Conservation (phyloP, 2,888 invertebrate species). For the Lithophane semibrunnea region DNA sequence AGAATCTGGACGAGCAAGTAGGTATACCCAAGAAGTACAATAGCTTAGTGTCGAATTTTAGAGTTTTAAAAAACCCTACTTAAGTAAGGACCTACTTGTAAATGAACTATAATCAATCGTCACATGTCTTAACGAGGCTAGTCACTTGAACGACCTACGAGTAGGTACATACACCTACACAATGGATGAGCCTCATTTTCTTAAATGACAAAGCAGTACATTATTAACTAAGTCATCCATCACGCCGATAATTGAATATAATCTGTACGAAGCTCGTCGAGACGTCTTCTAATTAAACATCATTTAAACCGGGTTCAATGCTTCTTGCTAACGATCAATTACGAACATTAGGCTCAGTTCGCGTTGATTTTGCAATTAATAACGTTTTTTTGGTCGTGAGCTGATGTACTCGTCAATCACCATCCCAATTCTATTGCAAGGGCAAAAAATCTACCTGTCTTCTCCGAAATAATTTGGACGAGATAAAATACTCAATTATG, state of each 20-base stretch:
- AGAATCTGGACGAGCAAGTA: not conserved
- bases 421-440: slow-evolving; percentile 22
- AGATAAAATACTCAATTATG: slow-evolving; percentile 24
- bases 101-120: not conserved
- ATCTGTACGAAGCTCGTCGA: slow-evolving; percentile 26
- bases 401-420: slow-evolving; percentile 45
- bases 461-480: slow-evolving; percentile 30
- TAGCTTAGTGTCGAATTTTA: not conserved
- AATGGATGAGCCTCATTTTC: slow-evolving; percentile 47
- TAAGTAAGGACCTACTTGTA: not conserved
- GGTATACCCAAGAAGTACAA: not conserved
- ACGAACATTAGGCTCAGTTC: slow-evolving; percentile 49
- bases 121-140: not conserved
- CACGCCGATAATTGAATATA: slow-evolving; percentile 53
- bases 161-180: slow-evolving; percentile 20
- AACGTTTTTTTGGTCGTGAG: slow-evolving; percentile 51
- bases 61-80: not conserved
- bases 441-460: slow-evolving; percentile 37
- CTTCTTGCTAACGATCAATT: slow-evolving; percentile 60
- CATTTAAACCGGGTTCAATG: slow-evolving; percentile 60
- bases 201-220: slow-evolving; percentile 54
- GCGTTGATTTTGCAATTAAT: slow-evolving; percentile 53
- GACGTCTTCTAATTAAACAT: slow-evolving; percentile 51
- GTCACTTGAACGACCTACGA: not conserved
- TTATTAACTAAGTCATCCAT: slow-evolving; percentile 53